phyloP scores from a whole-genome alignment of 1,140 invertebrate species.

The Drosophila biarmipes region DNA sequence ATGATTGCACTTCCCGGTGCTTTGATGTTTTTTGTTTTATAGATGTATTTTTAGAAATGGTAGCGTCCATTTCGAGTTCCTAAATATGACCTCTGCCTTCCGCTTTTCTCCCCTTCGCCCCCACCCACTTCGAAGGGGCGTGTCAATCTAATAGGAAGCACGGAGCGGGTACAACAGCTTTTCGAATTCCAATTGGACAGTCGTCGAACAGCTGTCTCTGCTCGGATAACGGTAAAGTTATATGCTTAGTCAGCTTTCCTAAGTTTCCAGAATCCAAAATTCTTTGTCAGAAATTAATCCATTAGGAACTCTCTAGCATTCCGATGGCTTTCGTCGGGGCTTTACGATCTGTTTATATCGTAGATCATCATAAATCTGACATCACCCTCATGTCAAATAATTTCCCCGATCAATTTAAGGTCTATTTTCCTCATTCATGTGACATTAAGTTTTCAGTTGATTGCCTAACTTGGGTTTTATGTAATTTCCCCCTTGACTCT shows the following conservation, averaged over 20 bases:
- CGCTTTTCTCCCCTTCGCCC: not conserved
- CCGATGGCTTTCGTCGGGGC: conserved; percentile 5
- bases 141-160: conserved; percentile 36
- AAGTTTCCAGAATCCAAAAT: not conserved
- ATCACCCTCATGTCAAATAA: conserved; percentile 23
- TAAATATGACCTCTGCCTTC: not conserved
- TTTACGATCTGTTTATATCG: conserved; percentile 43
- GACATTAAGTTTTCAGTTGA: conserved; percentile 22
- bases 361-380: conserved; percentile 46
- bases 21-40: conserved; percentile 66
- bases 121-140: conserved; percentile 6
- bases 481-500: conserved; percentile 9
- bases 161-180: conserved; percentile 8
- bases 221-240: conserved; percentile 1
- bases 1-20: conserved; percentile 43
- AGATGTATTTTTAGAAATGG: conserved; percentile 55
- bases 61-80: conserved; percentile 31
- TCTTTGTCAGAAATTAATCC: conserved; percentile 7
- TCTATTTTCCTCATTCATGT: conserved; percentile 35
- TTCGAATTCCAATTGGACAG: conserved; percentile 32
- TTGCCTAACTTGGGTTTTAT: conserved; percentile 22
- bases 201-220: conserved; percentile 4
- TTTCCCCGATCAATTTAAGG: conserved; percentile 25
- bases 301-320: conserved; percentile 29
- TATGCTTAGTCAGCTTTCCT: not conserved